phyloP scores from a whole-genome alignment of 2,888 invertebrate species.

The Gerris lacustris region DNA sequence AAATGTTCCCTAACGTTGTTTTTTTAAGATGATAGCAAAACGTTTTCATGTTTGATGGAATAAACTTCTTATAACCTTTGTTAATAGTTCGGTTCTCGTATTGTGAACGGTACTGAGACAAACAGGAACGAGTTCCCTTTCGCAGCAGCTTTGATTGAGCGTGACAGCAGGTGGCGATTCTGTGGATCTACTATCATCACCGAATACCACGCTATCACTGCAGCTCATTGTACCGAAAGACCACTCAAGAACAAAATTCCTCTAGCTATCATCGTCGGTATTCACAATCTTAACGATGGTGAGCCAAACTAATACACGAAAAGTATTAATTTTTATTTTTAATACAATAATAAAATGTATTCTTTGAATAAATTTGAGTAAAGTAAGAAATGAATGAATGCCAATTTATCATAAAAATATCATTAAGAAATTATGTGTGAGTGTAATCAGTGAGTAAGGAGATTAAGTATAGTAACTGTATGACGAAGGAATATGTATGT shows the following conservation, averaged over 20 bases:
- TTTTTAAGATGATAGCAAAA: neutral
- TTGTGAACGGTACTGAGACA: slow-evolving; percentile 7
- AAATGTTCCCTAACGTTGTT: neutral
- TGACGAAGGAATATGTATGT: no score
- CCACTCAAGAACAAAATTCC: neutral
- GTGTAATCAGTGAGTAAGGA: no score
- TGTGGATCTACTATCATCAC: slow-evolving; percentile 1
- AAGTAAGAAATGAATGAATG: no score
- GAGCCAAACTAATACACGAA: neutral
- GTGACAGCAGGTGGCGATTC: neutral
- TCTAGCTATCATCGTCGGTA: neutral
- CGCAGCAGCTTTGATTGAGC: neutral
- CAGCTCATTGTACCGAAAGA: slow-evolving; percentile 5
- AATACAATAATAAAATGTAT: no score
- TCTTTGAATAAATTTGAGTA: no score
- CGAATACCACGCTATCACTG: neutral
- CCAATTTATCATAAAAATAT: no score
- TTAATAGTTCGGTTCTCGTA: neutral
- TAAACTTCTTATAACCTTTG: neutral
- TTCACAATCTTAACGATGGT: neutral
- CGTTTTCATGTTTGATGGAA: neutral
- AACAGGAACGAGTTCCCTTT: slow-evolving; percentile 2
- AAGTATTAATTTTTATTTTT: no score
- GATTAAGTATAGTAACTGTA: no score
- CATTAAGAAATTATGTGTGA: no score